A percentile compares a stretch with the other conserved stretches of the same genome.
Evolutionary conservation across 2,888 invertebrate genomes (phyloP).

Genomic region (Epinotia nisella): DNA sequence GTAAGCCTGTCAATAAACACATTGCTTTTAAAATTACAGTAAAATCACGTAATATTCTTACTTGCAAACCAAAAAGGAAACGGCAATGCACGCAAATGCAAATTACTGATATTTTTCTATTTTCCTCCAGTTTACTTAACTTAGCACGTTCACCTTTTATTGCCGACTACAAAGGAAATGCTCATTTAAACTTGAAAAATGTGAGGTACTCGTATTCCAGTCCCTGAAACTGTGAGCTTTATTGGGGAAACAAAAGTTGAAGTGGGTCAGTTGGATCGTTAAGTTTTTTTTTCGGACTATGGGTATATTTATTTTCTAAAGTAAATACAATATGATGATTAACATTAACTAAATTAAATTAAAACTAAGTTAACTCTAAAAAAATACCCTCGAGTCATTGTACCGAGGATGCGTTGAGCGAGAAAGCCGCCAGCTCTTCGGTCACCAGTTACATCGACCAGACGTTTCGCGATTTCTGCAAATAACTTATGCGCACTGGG

Average conservation of each 20-base stretch:
- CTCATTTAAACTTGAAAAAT: not conserved
- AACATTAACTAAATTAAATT: too few species aligned
- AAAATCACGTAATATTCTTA: not conserved
- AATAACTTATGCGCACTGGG: too few species aligned
- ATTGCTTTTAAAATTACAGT: not conserved
- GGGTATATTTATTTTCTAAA: too few species aligned
- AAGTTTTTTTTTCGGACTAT: too few species aligned
- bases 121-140: not conserved
- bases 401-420: too few species aligned
- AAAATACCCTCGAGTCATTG: too few species aligned
- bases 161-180: not conserved
- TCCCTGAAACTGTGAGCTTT: not conserved
- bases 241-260: not conserved
- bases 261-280: constrained; percentile 4
- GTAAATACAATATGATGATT: too few species aligned
- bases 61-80: not conserved
- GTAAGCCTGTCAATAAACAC: too few species aligned
- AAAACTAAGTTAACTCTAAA: too few species aligned
- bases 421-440: too few species aligned
- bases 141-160: not conserved
- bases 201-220: constrained; percentile 1
- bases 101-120: not conserved
- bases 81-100: not conserved
- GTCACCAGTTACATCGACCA: too few species aligned
- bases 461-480: too few species aligned